These are phyloP conservation scores for Catagonus wagneri DNA, from an alignment of 2,113 vertebrate genomes.

Conservation along the genomic window DNA sequence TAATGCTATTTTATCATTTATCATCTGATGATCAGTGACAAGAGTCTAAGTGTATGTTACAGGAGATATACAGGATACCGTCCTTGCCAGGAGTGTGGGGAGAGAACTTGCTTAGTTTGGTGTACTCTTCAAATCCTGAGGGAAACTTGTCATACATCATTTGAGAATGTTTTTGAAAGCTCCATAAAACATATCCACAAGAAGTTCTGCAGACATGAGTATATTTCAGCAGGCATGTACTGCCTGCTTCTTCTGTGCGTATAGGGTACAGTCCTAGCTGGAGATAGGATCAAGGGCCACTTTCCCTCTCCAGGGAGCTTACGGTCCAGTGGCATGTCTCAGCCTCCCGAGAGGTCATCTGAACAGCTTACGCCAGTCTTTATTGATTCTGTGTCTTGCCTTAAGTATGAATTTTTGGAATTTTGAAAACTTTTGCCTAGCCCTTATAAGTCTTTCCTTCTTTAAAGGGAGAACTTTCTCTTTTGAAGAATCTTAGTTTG, in stretches of 20 bases:
- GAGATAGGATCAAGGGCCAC: background rate
- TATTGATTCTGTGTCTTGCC: background rate
- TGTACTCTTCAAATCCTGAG: slow-evolving; percentile 58
- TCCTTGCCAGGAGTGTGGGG: background rate
- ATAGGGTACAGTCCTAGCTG: background rate
- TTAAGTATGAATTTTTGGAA: background rate
- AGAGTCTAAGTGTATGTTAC: slow-evolving; percentile 49
- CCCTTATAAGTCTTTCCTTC: background rate
- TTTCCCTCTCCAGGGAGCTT: background rate
- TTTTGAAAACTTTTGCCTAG: slow-evolving; percentile 41
- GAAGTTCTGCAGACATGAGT: slow-evolving; percentile 40
- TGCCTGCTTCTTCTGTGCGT: background rate
- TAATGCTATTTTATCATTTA: slow-evolving; percentile 70
- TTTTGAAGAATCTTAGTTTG: slow-evolving; percentile 2
- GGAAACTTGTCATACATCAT: slow-evolving; percentile 68
- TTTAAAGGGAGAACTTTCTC: background rate
- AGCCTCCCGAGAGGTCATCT: background rate
- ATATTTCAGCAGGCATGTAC: slow-evolving; percentile 13
- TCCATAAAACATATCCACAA: slow-evolving; percentile 68
- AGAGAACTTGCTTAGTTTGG: slow-evolving; percentile 56
- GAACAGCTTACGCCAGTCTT: background rate
- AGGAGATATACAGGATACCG: slow-evolving; percentile 11
- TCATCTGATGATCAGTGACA: slow-evolving; percentile 57
- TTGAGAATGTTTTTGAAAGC: slow-evolving; percentile 73
- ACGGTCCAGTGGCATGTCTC: background rate